These are phyloP conservation scores for Spondyliosoma cantharus DNA, from an alignment of 2,797 vertebrate species.

Conservation along the genomic window DNA sequence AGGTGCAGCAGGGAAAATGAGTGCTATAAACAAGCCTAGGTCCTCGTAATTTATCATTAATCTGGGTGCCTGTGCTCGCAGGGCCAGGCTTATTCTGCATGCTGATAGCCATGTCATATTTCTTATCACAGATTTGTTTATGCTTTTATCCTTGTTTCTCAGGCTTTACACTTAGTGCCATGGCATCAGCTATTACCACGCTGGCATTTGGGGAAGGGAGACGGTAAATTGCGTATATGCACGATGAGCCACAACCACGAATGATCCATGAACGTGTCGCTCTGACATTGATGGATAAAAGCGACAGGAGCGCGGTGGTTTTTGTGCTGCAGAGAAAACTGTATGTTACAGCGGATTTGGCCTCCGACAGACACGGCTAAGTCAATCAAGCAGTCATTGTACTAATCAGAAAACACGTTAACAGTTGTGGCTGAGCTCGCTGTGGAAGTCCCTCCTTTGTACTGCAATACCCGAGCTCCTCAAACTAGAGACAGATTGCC, in stretches of 20 bases:
- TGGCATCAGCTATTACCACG: slow-evolving; percentile 77
- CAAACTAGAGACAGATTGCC: slow-evolving; percentile 78
- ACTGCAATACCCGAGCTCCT: slow-evolving; percentile 53
- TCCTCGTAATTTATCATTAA: slow-evolving; percentile 89
- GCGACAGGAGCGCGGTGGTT: slow-evolving; percentile 13
- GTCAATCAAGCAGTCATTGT: slow-evolving; percentile 29
- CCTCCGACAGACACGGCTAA: slow-evolving; percentile 25
- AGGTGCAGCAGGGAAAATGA: slow-evolving; percentile 86
- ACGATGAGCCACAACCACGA: slow-evolving; percentile 58
- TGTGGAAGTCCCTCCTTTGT: slow-evolving; percentile 61
- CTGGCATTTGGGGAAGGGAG: slow-evolving; percentile 62
- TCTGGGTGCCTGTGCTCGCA: slow-evolving; percentile 83
- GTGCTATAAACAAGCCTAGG: slow-evolving; percentile 86
- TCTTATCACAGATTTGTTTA: slow-evolving; percentile 88
- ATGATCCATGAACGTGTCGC: slow-evolving; percentile 67
- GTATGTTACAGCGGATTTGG: slow-evolving; percentile 3
- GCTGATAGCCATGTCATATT: slow-evolving; percentile 88
- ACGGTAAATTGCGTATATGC: slow-evolving; percentile 39
- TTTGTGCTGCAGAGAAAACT: slow-evolving; percentile 14
- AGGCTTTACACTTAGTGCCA: slow-evolving; percentile 79
- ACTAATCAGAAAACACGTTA: slow-evolving; percentile 49
- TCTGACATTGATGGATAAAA: slow-evolving; percentile 61
- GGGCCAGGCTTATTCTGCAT: slow-evolving; percentile 85
- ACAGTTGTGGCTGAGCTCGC: slow-evolving; percentile 55
- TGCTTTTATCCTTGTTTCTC: slow-evolving; percentile 86